These are phyloP conservation scores for Amphipoea lucens DNA, from an alignment of 2,888 invertebrate genomes.

Conservation along the genomic window DNA sequence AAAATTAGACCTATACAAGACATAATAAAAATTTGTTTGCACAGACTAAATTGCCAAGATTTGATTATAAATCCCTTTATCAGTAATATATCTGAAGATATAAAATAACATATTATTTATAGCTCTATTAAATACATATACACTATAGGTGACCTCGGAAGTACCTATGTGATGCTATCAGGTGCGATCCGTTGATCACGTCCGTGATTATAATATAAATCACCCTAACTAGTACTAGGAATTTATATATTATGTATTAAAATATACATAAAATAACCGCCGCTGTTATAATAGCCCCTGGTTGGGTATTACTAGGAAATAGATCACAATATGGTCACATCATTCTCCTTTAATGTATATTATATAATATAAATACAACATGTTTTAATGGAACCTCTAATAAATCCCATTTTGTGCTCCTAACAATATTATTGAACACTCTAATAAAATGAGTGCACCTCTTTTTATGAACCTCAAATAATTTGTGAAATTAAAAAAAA, in stretches of 20 bases:
- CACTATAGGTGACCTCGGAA: constrained; percentile 54
- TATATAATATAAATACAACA: too few species aligned
- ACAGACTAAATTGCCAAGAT: constrained; percentile 3
- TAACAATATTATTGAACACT: too few species aligned
- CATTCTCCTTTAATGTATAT: neutral
- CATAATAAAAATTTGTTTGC: neutral
- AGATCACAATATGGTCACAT: neutral
- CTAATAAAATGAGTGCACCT: too few species aligned
- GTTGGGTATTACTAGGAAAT: neutral
- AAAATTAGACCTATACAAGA: neutral
- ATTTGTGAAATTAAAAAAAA: too few species aligned
- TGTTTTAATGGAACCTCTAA: too few species aligned
- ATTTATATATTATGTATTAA: constrained; percentile 11
- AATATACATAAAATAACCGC: constrained; percentile 34
- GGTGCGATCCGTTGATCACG: constrained; percentile 63
- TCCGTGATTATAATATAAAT: constrained; percentile 55
- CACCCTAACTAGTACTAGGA: constrained; percentile 32
- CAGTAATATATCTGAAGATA: constrained; percentile 39
- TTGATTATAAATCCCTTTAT: constrained; percentile 37
- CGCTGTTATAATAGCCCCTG: neutral
- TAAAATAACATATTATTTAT: constrained; percentile 26
- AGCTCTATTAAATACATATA: constrained; percentile 20
- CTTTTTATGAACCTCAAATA: too few species aligned
- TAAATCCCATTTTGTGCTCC: too few species aligned
- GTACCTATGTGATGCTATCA: constrained; percentile 67